phyloP scores from a whole-genome alignment of 2,113 vertebrate species.

The Seriola aureovittata region DNA sequence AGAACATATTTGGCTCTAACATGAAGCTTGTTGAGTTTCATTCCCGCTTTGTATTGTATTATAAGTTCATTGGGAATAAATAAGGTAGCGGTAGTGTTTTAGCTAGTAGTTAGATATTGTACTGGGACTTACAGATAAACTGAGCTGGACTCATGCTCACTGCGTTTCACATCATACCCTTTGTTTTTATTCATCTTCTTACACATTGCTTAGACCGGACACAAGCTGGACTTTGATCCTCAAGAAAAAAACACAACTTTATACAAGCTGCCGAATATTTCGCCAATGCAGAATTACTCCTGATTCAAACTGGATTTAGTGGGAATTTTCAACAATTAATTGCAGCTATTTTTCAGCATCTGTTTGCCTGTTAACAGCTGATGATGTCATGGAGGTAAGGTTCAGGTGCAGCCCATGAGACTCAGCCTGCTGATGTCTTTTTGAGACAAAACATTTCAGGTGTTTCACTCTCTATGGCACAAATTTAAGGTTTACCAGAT shows the following conservation, averaged over 20 bases:
- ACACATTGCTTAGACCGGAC: background rate
- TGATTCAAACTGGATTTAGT: background rate
- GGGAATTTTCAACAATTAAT: background rate
- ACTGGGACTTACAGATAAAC: background rate
- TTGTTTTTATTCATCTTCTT: slow-evolving; percentile 13
- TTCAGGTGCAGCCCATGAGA: background rate
- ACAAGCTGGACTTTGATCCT: background rate
- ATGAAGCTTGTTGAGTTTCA: background rate
- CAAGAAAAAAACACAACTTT: background rate
- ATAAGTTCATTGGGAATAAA: no score
- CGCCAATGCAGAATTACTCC: background rate
- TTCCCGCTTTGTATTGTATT: background rate
- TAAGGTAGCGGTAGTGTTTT: no score
- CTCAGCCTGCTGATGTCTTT: background rate
- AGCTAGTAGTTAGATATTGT: background rate
- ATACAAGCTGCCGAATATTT: background rate
- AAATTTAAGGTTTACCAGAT: background rate
- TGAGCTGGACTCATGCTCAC: background rate
- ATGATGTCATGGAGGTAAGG: background rate
- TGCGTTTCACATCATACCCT: background rate
- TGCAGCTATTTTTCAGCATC: no score
- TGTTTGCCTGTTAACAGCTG: background rate
- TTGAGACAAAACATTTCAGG: background rate
- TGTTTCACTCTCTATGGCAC: background rate
- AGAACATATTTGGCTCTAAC: background rate